Percentiles rank a stretch among this genome's conserved stretches.
phyloP scores from a whole-genome alignment of 2,797 vertebrate species.

The Kryptolebias ocellatus region DNA sequence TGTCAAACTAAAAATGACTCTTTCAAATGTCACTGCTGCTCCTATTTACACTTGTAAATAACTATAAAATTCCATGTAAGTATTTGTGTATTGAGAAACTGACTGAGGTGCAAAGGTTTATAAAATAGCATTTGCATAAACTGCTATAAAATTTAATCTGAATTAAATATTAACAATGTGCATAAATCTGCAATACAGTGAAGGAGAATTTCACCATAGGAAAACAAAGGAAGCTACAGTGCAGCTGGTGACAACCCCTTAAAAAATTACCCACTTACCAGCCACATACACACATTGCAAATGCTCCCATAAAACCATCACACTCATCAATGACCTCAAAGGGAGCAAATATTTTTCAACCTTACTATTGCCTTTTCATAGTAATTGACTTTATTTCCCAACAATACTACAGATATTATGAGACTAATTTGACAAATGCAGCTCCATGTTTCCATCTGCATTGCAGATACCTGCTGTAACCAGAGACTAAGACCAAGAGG shows the following conservation, averaged over 20 bases:
- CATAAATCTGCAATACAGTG: background rate
- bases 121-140: too few relatives aligned
- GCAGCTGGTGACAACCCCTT: slow-evolving; percentile 16
- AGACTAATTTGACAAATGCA: slow-evolving; percentile 31
- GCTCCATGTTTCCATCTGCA: slow-evolving; percentile 67
- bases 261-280: slow-evolving; percentile 37
- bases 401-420: background rate
- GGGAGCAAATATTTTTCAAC: slow-evolving; percentile 10
- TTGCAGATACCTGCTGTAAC: slow-evolving; percentile 73
- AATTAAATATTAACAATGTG: background rate
- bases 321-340: slow-evolving; percentile 20
- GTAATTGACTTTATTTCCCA: slow-evolving; percentile 21
- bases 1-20: too few relatives aligned
- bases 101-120: too few relatives aligned
- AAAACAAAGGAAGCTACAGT: background rate
- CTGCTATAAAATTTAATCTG: background rate
- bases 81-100: too few relatives aligned
- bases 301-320: slow-evolving; percentile 1
- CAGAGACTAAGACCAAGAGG: slow-evolving; percentile 52
- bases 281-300: slow-evolving; percentile 4
- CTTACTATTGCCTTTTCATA: slow-evolving; percentile 28
- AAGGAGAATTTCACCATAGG: background rate
- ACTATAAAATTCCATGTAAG: too few relatives aligned
- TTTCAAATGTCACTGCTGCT: too few relatives aligned
- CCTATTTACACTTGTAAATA: too few relatives aligned